phyloP scores from a whole-genome alignment of 2,888 invertebrate genomes.

The Leptinotarsa peninsularis region DNA sequence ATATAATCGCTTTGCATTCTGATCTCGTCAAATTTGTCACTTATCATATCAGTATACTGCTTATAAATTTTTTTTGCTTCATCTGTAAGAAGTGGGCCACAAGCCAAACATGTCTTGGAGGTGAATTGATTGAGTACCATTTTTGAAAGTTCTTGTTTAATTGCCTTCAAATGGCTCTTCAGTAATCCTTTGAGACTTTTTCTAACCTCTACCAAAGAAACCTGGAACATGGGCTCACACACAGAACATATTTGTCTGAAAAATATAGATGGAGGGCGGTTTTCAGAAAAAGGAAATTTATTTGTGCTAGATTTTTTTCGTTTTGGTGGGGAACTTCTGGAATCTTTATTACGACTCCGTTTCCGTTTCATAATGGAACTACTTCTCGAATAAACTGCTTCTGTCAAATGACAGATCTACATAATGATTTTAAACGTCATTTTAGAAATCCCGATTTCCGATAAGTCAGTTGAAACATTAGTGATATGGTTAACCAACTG shows the following conservation, averaged over 20 bases:
- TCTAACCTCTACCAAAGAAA: slow-evolving; percentile 26
- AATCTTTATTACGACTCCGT: neutral
- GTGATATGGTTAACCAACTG: no score
- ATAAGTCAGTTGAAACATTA: no score
- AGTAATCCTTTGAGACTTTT: slow-evolving; percentile 26
- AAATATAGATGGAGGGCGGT: slow-evolving; percentile 8
- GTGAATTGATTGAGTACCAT: slow-evolving; percentile 7
- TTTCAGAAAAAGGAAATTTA: slow-evolving; percentile 10
- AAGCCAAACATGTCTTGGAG: slow-evolving; percentile 23
- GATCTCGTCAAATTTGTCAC: slow-evolving; percentile 29
- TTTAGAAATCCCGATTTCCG: neutral
- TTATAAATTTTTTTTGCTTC: slow-evolving; percentile 27
- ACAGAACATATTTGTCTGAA: slow-evolving; percentile 34
- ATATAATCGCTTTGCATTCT: slow-evolving; percentile 19
- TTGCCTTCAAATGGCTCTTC: slow-evolving; percentile 26
- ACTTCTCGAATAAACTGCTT: neutral
- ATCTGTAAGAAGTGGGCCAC: slow-evolving; percentile 23
- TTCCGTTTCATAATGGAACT: slow-evolving; percentile 11
- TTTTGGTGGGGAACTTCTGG: neutral
- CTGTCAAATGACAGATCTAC: neutral
- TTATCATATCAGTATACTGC: slow-evolving; percentile 22
- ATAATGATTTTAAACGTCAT: neutral
- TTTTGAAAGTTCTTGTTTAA: slow-evolving; percentile 27
- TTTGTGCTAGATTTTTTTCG: neutral
- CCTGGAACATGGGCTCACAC: slow-evolving; percentile 34